Conservation (phyloP, 2,797 vertebrate species). For the Erethizon dorsatum region DNA sequence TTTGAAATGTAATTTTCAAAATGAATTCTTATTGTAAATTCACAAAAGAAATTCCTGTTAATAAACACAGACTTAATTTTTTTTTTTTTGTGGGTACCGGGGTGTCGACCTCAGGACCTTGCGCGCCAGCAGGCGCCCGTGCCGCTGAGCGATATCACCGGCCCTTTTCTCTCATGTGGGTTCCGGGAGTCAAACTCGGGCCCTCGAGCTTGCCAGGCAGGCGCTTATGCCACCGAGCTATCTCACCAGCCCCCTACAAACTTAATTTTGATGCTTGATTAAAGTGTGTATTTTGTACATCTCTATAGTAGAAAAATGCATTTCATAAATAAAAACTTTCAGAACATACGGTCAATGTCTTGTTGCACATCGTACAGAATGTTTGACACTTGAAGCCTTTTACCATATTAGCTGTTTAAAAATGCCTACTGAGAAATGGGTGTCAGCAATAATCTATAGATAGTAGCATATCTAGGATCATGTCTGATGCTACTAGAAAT, state of each 20-base stretch:
- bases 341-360: slow-evolving; percentile 83
- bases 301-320: slow-evolving; percentile 83
- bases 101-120: too few relatives aligned
- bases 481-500: slow-evolving; percentile 76
- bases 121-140: too few relatives aligned
- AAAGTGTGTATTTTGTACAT: slow-evolving; percentile 82
- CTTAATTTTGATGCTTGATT: slow-evolving; percentile 79
- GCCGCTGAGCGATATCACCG: too few relatives aligned
- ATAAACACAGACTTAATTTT: slow-evolving; percentile 81
- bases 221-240: too few relatives aligned
- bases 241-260: not conserved
- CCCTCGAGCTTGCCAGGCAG: too few relatives aligned
- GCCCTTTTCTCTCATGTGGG: too few relatives aligned
- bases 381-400: slow-evolving; percentile 77
- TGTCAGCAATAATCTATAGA: slow-evolving; percentile 64
- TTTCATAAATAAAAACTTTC: slow-evolving; percentile 89
- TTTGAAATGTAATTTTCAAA: slow-evolving; percentile 81
- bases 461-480: slow-evolving; percentile 73
- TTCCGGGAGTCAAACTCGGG: too few relatives aligned
- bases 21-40: slow-evolving; percentile 84
- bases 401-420: slow-evolving; percentile 74
- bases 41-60: slow-evolving; percentile 76
- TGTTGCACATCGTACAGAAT: slow-evolving; percentile 86
- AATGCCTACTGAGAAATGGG: slow-evolving; percentile 58
- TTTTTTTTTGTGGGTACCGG: too few relatives aligned